phyloP scores from a whole-genome alignment of 2,797 vertebrate species.

The Bryconaethiops microstoma region DNA sequence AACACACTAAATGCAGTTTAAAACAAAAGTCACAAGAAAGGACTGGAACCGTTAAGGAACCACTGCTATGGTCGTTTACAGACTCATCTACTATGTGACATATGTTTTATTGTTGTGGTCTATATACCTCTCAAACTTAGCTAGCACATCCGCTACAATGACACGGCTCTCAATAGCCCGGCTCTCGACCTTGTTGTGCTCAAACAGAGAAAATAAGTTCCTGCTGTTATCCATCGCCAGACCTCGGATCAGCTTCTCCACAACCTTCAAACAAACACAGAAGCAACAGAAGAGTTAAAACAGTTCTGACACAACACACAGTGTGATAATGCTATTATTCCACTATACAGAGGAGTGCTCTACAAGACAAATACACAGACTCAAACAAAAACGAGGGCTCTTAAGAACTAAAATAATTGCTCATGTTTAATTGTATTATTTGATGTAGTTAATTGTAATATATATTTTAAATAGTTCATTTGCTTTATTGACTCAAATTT shows the following conservation, averaged over 20 bases:
- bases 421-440: neutral
- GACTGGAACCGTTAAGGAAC: neutral
- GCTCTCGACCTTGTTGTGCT: conserved; percentile 84
- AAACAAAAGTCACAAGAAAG: neutral
- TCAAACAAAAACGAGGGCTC: no score
- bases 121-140: conserved; percentile 89
- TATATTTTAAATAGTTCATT: neutral
- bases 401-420: no score
- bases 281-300: neutral
- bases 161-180: conserved; percentile 89
- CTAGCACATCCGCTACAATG: conserved; percentile 91
- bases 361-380: neutral
- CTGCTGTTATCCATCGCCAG: conserved; percentile 93
- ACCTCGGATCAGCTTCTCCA: conserved; percentile 92
- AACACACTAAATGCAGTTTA: neutral
- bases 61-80: neutral
- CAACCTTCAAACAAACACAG: conserved; percentile 72
- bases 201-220: conserved; percentile 92
- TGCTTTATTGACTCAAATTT: neutral
- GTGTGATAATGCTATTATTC: neutral
- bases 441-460: neutral
- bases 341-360: neutral
- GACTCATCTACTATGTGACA: neutral
- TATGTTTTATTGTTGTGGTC: neutral
- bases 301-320: neutral